Evolutionary conservation across 2,797 vertebrate species (phyloP), one percentile per base, ranked within the genome.

Genomic region (Xenopus petersii): DNA sequence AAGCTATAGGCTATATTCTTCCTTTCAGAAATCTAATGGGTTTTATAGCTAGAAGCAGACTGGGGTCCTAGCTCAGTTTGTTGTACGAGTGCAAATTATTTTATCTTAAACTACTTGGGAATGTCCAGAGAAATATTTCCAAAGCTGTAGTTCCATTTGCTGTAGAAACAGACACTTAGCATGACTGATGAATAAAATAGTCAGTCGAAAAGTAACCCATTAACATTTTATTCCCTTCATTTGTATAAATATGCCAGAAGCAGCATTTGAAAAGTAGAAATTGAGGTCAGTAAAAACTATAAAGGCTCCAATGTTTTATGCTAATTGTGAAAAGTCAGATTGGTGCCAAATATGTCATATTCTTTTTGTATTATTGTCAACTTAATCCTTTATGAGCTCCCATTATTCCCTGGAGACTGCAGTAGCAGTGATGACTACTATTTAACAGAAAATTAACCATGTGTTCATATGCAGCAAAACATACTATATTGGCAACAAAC

Each of bases 261-360:
- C 55, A 56, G 42, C 33, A 24, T 64, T 73, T 64, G 36, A 58
- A 56, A 46, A 56, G 62, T 65, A 55, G 17, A 73, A 21, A 42
- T 58, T 58, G 58, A 73, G 71, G 71, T 65, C 49, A 73, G 15
- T 11, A 55, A 56, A 72, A 30, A 30, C 26, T 60, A 26, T 47
- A 65, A 73, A 73, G 64, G 71, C 64, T 73, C 48, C 49, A n/a
- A 8, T 47, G 51, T 49, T 73, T 49, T 36, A 49, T 65, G 62
- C 47, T 65, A 73, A 73, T 72, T 64, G 56, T 51, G 49, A 46
- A 36, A 30, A 73, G 15, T n/a, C 64, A 56, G 62, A 65, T 33
- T 73, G 61, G 55, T 73, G 71, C 71, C 71, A 73, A 56, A 13
- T 49, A 64, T 65, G 62, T 73, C 51, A 65, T 33, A 65, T 58